Conservation (phyloP, 2,113 vertebrate species). For the Caracal caracal region DNA sequence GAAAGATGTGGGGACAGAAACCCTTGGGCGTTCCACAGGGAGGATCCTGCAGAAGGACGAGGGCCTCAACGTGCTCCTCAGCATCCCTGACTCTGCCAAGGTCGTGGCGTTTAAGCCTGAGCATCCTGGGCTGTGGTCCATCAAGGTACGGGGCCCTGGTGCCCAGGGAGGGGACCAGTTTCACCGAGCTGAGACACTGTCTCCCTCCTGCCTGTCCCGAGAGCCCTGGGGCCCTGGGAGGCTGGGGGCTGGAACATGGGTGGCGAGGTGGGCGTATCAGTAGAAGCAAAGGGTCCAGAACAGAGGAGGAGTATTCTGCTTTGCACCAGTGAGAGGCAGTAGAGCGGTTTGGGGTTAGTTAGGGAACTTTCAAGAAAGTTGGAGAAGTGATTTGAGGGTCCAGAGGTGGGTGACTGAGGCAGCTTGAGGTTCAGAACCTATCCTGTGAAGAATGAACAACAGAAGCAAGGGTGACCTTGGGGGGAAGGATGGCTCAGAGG, state of each 20-base stretch:
- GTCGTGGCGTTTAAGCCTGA: constrained; percentile 93
- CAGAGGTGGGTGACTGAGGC: background rate
- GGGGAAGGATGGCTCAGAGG: background rate
- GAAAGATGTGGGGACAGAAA: background rate
- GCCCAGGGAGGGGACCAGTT: too few species aligned
- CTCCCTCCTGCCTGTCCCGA: background rate
- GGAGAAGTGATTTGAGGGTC: background rate
- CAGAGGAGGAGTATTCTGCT: background rate
- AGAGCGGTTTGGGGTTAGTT: background rate
- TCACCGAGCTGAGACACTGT: accelerated
- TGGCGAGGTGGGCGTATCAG: background rate
- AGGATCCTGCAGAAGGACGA: constrained; percentile 87
- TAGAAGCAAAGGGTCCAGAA: background rate
- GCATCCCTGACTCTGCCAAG: constrained; percentile 94
- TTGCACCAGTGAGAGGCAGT: background rate
- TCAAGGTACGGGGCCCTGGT: constrained; percentile 88
- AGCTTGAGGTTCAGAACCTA: background rate
- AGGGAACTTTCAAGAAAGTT: background rate
- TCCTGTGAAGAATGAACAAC: background rate
- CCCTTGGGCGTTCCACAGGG: constrained; percentile 81
- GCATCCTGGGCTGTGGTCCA: constrained; percentile 90
- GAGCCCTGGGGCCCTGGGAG: background rate
- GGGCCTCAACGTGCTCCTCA: constrained; percentile 92
- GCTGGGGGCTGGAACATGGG: background rate
- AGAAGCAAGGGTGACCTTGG: background rate